Conservation (phyloP, 2,797 vertebrate species). For the Sebastes paucispinis region DNA sequence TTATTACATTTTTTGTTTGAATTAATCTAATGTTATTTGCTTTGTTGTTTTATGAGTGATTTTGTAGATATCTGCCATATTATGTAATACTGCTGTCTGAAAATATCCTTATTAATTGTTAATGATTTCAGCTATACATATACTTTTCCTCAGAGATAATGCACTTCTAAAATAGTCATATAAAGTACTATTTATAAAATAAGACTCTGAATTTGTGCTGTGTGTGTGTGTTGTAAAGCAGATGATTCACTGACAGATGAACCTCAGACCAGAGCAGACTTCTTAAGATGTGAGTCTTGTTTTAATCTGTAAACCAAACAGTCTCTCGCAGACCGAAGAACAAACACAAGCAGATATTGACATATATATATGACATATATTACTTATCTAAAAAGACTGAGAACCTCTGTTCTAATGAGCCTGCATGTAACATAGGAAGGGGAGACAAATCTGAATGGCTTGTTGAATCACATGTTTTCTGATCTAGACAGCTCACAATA, state of each 20-base stretch:
- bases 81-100: not conserved
- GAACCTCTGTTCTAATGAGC: no score
- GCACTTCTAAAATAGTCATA: not conserved
- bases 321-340: not conserved
- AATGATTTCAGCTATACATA: not conserved
- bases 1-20: not conserved
- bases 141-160: not conserved
- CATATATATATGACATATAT: not conserved
- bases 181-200: not conserved
- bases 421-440: no score
- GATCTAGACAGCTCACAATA: no score
- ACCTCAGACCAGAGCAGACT: conserved; percentile 33
- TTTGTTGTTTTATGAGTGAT: not conserved
- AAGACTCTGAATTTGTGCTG: not conserved
- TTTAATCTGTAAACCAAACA: not conserved
- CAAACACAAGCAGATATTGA: not conserved
- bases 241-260: conserved; percentile 12
- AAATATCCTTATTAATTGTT: not conserved
- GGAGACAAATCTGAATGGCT: no score
- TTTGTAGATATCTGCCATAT: not conserved
- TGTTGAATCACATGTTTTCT: no score
- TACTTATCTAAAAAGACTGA: no score
- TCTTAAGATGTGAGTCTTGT: conserved; percentile 41
- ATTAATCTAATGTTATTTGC: not conserved
- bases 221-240: not conserved